These are phyloP conservation scores for Diplodus puntazzo DNA, from an alignment of 2,797 vertebrate species.

Conservation along the genomic window DNA sequence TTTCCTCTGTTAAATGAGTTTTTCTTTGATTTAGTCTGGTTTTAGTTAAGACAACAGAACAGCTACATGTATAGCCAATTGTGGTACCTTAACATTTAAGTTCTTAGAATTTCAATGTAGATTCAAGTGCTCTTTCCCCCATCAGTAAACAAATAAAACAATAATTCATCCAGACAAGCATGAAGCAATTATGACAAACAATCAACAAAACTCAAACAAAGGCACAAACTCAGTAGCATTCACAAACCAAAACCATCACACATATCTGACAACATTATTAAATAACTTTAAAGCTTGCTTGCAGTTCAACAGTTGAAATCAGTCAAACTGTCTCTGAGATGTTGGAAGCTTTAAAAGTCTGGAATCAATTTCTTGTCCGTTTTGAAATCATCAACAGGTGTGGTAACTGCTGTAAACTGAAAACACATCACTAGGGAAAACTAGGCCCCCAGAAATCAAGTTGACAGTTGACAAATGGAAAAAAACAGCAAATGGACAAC, in stretches of 20 bases:
- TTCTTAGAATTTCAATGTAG: background rate
- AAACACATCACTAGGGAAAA: constrained; percentile 24
- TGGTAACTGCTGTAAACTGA: constrained; percentile 1
- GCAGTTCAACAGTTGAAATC: background rate
- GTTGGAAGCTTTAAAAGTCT: constrained; percentile 44
- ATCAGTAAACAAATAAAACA: background rate
- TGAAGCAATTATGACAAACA: background rate
- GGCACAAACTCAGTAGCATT: background rate
- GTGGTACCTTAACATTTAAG: background rate
- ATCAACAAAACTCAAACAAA: background rate
- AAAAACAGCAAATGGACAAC: background rate
- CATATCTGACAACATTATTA: background rate
- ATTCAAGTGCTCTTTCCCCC: background rate
- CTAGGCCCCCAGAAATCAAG: background rate
- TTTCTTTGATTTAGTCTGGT: background rate
- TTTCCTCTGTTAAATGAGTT: background rate
- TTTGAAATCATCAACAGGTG: constrained; percentile 67
- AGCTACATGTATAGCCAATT: background rate
- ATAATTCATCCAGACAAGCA: background rate
- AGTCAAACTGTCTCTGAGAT: constrained; percentile 12
- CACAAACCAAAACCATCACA: background rate
- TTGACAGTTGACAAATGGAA: constrained; percentile 10
- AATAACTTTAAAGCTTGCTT: background rate
- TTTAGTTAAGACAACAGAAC: background rate
- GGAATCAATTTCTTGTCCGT: constrained; percentile 58